Base-by-base conservation (phyloP, 2,888 invertebrate species). In the Dryocosmus kuriphilus region DNA sequence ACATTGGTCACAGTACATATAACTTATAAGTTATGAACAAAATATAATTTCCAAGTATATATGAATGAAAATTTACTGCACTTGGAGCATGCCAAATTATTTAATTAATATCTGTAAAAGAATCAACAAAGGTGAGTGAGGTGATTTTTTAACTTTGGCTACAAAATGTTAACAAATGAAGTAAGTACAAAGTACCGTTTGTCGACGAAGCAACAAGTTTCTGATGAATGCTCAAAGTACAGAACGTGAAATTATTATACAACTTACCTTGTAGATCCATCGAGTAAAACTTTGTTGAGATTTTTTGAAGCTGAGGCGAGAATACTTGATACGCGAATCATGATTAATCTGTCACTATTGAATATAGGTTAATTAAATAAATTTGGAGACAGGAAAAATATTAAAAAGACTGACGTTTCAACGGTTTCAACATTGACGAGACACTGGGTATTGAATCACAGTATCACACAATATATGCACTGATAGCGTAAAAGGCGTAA, bases 281-380 rank as follows among this genome's bases (percentile, higher is more conserved):
- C 41, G n/a, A 76, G 19, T 27, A 76, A 46, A 46, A n/a, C 19
- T 76, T 76, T 76, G 22, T 41, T 67, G 27, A 76, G 24, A 24
- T 67, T 60, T 76, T 76, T 76, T 2, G 76, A 30, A 60, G 63
- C 24, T 9, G 71, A 9, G n/a, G 71, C 27, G 22, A 76, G 71
- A 38, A 76, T 71, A 38, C 30, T 67, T 9, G 76, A 65, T n/a
- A 63, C 30, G 11, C 71, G 57, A 60, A 76, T 46, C 76, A 76
- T 76, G 16, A 38, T 76, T 71, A 16, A 19, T 41, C 9, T 51
- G 7, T 46, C 27, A n/a, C 57, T 57, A 19, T 19, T 24, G 24
- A 46, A 46, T 35, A 27, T 24, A 41, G 27, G 27, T 41, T 41
- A 67, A 19, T 11, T 41, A 27, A 30, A 19, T 30, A 41, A 46